Evolutionary conservation across 2,888 invertebrate genomes (phyloP).

Genomic region (Strigamia crassipes): DNA sequence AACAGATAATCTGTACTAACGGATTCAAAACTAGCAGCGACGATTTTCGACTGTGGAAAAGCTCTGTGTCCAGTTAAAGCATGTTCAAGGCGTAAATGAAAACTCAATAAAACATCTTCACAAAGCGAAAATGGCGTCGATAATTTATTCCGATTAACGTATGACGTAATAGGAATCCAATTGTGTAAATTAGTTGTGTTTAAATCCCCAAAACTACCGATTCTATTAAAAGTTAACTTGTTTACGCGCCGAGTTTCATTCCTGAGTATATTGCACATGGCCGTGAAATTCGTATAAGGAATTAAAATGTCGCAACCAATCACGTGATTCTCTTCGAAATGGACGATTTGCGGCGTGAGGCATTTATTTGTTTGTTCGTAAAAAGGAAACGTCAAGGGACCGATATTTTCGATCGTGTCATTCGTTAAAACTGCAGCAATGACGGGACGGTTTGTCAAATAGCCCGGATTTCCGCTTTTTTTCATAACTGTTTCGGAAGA

Average conservation of each 20-base stretch:
- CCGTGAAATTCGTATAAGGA: neutral
- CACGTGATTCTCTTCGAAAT: neutral
- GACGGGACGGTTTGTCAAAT: neutral
- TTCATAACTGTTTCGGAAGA: neutral
- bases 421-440: neutral
- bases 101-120: neutral
- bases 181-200: neutral
- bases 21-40: neutral
- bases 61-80: conserved; percentile 4
- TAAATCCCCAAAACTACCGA: neutral
- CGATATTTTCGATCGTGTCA: neutral
- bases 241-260: neutral
- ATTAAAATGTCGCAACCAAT: neutral
- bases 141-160: neutral
- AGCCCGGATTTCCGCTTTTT: conserved; percentile 13
- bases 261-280: neutral
- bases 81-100: neutral
- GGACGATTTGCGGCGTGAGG: neutral
- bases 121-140: neutral
- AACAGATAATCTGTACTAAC: neutral
- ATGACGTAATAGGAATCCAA: neutral
- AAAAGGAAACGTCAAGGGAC: neutral
- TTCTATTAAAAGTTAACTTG: neutral
- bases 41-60: neutral
- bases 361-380: neutral